Conservation (phyloP, 92 coral and sea anemone species). For the Palythoa heliodiscus region DNA sequence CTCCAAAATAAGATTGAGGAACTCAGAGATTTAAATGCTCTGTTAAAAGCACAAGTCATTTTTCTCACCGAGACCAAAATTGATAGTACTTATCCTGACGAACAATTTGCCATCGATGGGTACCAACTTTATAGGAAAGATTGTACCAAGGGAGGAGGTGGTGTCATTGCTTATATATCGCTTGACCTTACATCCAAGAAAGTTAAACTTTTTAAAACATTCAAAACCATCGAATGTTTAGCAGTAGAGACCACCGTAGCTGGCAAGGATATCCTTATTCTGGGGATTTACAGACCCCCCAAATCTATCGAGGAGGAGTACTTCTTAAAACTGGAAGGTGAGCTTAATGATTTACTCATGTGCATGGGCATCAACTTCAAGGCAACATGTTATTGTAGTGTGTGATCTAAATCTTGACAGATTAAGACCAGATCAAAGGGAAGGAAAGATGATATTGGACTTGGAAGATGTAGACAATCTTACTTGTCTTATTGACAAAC, state of each 20-base stretch:
- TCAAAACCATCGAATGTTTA: slow-evolving; percentile 50
- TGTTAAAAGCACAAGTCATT: slow-evolving; percentile 42
- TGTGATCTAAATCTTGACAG: slow-evolving; percentile 42
- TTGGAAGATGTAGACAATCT: slow-evolving; percentile 17
- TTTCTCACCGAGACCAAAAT: slow-evolving; percentile 42
- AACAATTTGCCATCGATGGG: slow-evolving; percentile 29
- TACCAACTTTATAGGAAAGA: slow-evolving; percentile 9
- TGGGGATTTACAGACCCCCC: slow-evolving; percentile 1
- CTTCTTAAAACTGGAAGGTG: slow-evolving; percentile 29
- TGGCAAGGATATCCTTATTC: slow-evolving; percentile 12
- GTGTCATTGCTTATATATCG: slow-evolving; percentile 47
- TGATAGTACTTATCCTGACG: slow-evolving; percentile 28
- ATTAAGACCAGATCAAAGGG: slow-evolving; percentile 21
- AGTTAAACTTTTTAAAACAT: slow-evolving; percentile 33
- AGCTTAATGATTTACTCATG: slow-evolving; percentile 25
- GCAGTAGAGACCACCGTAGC: slow-evolving; percentile 52
- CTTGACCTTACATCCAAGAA: slow-evolving; percentile 29
- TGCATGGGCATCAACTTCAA: slow-evolving; percentile 36
- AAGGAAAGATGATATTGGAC: slow-evolving; percentile 21
- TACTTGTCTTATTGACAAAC: neutral
- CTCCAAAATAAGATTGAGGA: slow-evolving; percentile 42
- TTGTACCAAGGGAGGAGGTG: neutral
- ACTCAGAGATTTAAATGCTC: slow-evolving; percentile 22
- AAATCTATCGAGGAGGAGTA: neutral
- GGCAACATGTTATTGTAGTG: slow-evolving; percentile 1